Conservation (phyloP, 1,140 invertebrate species). For the Drosophila sechellia region DNA sequence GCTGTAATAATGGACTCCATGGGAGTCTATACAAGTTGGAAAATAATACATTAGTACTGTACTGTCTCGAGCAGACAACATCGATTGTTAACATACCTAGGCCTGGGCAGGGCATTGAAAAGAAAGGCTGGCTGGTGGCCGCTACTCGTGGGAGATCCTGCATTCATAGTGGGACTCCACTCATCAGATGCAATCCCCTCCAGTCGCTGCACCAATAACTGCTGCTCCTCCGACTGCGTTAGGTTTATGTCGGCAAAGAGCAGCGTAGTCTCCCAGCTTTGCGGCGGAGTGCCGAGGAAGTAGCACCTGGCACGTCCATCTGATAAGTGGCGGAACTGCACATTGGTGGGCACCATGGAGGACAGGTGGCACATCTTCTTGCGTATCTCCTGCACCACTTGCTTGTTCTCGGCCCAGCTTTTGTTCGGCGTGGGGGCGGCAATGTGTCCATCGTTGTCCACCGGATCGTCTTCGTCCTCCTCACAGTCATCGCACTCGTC, state of each 20-base stretch:
- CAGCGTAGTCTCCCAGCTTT: conserved; percentile 94
- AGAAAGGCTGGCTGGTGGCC: conserved; percentile 39
- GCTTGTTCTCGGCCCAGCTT: conserved; percentile 92
- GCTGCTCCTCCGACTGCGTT: conserved; percentile 55
- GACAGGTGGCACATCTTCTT: conserved; percentile 91
- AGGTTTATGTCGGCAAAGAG: conserved; percentile 92
- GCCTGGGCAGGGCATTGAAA: conserved; percentile 48
- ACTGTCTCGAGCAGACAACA: not conserved
- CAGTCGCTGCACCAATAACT: conserved; percentile 44
- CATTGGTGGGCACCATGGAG: conserved; percentile 90
- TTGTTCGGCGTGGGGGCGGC: conserved; percentile 84
- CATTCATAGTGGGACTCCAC: conserved; percentile 31
- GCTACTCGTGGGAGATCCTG: conserved; percentile 49
- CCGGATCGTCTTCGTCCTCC: conserved; percentile 75
- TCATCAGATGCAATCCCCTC: conserved; percentile 18
- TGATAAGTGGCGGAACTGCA: conserved; percentile 91
- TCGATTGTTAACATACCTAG: conserved; percentile 32
- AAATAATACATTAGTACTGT: not conserved
- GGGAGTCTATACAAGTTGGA: conserved; percentile 84
- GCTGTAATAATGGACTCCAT: conserved; percentile 90
- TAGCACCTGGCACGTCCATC: conserved; percentile 93
- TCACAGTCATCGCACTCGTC: conserved; percentile 75
- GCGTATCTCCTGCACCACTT: conserved; percentile 92
- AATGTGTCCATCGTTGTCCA: conserved; percentile 72
- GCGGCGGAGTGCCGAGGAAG: conserved; percentile 93